These are phyloP conservation scores for Spialia ferax DNA, from an alignment of 2,888 invertebrate genomes.

Conservation along the genomic window DNA sequence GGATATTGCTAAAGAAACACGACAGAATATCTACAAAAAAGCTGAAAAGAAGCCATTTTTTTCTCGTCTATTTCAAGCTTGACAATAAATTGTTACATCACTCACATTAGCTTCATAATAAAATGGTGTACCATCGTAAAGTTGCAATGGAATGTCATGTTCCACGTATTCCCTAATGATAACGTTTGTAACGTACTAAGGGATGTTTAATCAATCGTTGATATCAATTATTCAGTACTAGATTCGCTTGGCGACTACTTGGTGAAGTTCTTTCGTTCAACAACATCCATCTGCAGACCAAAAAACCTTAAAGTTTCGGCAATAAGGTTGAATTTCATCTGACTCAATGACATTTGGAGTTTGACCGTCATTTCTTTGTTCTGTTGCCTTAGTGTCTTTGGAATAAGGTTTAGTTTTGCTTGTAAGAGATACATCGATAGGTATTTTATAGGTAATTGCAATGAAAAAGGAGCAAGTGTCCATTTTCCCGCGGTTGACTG, in stretches of 20 bases:
- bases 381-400: neutral
- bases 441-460: conserved; percentile 52
- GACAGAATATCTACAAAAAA: too few species aligned
- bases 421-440: neutral
- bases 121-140: neutral
- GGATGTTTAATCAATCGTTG: conserved; percentile 1
- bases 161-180: neutral
- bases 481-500: conserved; percentile 50
- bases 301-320: neutral
- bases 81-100: too few species aligned
- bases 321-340: neutral
- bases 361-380: neutral
- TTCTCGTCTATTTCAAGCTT: too few species aligned
- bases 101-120: neutral
- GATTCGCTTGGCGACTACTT: conserved; percentile 1
- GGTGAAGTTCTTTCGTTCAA: neutral
- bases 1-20: too few species aligned
- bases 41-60: too few species aligned
- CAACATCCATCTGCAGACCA: neutral
- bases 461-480: conserved; percentile 51
- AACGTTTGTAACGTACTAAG: neutral
- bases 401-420: conserved; percentile 1
- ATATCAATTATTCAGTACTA: conserved; percentile 1
- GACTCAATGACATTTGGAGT: neutral
- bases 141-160: neutral